Conservation (phyloP, 1,140 invertebrate species). For the Aricia agestis region DNA sequence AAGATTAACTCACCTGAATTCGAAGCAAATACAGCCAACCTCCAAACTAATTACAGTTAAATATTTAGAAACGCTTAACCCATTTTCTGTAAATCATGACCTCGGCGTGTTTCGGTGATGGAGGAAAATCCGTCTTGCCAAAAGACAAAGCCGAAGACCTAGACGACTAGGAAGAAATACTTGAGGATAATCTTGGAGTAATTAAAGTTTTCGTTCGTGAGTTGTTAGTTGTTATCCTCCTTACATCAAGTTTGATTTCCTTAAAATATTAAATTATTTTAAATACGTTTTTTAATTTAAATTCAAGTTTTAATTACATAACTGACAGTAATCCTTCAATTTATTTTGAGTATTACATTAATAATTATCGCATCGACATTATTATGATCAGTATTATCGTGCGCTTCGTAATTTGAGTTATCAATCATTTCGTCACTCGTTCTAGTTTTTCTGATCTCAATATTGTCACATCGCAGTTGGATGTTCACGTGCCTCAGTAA, state of each 20-base stretch:
- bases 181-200: background rate
- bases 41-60: constrained; percentile 3
- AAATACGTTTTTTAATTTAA: background rate
- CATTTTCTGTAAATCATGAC: constrained; percentile 43
- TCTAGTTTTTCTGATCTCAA: constrained; percentile 10
- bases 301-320: background rate
- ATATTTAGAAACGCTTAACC: constrained; percentile 70
- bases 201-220: background rate
- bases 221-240: too few relatives aligned
- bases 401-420: background rate
- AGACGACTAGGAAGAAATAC: background rate
- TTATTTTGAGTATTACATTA: background rate
- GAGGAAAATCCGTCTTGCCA: background rate
- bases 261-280: too few relatives aligned
- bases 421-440: background rate
- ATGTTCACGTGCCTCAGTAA: constrained; percentile 52
- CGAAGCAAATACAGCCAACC: constrained; percentile 5
- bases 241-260: too few relatives aligned
- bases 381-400: constrained; percentile 3
- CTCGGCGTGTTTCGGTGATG: background rate
- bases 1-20: constrained; percentile 34
- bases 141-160: background rate
- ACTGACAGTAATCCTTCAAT: background rate
- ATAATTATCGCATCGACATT: background rate
- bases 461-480: constrained; percentile 44